Evolutionary conservation across 2,888 invertebrate species (phyloP).

Genomic region (Drosophila colorata): DNA sequence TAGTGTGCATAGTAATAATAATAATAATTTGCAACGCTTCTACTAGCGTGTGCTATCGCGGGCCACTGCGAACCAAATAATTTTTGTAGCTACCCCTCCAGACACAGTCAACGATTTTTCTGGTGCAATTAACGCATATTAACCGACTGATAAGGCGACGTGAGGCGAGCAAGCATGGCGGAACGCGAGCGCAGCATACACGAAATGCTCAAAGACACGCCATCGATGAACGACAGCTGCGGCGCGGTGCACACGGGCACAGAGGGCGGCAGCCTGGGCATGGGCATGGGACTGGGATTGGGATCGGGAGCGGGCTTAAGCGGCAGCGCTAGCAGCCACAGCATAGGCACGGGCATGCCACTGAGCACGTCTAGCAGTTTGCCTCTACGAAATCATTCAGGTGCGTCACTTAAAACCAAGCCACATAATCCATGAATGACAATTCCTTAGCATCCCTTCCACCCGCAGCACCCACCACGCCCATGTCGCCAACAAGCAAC

Average conservation of each 20-base stretch:
- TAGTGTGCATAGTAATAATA: slow-evolving; percentile 1
- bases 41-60: background rate
- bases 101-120: slow-evolving; percentile 47
- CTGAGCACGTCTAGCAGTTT: slow-evolving; percentile 89
- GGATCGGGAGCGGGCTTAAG: slow-evolving; percentile 56
- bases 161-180: slow-evolving; percentile 49
- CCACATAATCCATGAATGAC: background rate
- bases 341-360: slow-evolving; percentile 85
- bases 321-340: slow-evolving; percentile 60
- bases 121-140: slow-evolving; percentile 27
- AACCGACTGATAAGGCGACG: slow-evolving; percentile 30
- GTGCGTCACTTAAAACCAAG: slow-evolving; percentile 79
- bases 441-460: background rate
- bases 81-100: slow-evolving; percentile 27
- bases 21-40: slow-evolving; percentile 7
- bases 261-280: slow-evolving; percentile 85
- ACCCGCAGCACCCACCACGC: slow-evolving; percentile 85
- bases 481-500: slow-evolving; percentile 85
- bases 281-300: slow-evolving; percentile 44
- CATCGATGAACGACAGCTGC: slow-evolving; percentile 91
- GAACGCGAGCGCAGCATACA: slow-evolving; percentile 88
- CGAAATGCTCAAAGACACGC: slow-evolving; percentile 94
- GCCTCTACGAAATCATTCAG: slow-evolving; percentile 90
- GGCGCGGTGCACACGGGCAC: slow-evolving; percentile 91
- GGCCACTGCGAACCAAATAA: background rate